Base-by-base conservation (phyloP, 2,888 invertebrate genomes). In the Eupithecia subfuscata region DNA sequence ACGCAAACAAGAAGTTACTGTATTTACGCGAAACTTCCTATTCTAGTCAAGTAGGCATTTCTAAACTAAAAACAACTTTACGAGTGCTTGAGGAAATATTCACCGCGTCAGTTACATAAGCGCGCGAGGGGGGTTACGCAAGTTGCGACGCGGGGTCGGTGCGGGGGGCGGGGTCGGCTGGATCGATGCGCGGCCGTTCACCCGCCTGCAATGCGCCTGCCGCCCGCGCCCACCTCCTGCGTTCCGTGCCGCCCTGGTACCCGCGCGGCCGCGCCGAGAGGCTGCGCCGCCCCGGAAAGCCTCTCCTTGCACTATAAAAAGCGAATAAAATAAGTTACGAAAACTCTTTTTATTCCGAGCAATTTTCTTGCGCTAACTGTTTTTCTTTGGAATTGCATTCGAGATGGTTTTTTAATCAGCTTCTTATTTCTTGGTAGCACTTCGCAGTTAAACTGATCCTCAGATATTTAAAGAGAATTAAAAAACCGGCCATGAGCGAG, bases 181-280 rank as follows among this genome's bases (percentile, higher is more conserved):
- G 94, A 94, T 94, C 95, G 94, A 94, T 94, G 94, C 89, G 89
- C 89, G 94, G 95, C 91, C 92, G 92, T 94, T 94, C 92, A 94
- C 94, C 94, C 94, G 94, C 93, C 94, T 93, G 93, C 94, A 94
- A 91, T 94, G 94, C 94, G 94, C 92, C 92, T 90, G 86, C 81
- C 81, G 76, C 79, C 74, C 80, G 81, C 79, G 81, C 84, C 79
- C 82, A 79, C 83, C 77, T 81, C 85, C 82, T 80, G 74, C 79
- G 75, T 76, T 77, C 82, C 69, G 85, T 92, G 91, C 84, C 84
- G 84, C 87, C 92, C 92, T 92, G 89, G 93, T 93, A 91, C 88
- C 80, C 83, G 34, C 73, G 71, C 69, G 52, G 70, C 73, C 69
- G 72, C 69, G 68, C 69, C 76, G 75, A 52, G 72, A 75, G 73